Percentiles rank a stretch among this genome's conserved stretches.
Evolutionary conservation across 2,797 vertebrate genomes (phyloP).

Genomic region (Alauda arvensis): DNA sequence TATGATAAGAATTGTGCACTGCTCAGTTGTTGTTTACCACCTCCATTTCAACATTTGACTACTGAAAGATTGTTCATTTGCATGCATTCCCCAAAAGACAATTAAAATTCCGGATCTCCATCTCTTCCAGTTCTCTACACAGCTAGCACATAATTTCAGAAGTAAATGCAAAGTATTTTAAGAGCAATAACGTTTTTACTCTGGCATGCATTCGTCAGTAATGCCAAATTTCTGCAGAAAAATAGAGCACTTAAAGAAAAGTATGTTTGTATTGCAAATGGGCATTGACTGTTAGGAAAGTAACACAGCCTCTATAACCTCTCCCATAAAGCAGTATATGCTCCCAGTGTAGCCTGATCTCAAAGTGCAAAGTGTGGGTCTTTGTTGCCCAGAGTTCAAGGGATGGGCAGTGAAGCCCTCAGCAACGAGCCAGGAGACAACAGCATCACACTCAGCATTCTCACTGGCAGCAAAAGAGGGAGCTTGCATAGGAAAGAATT

Average conservation of each 20-base stretch:
- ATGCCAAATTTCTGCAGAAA: not conserved
- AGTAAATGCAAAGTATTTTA: not conserved
- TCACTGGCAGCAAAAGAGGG: not conserved
- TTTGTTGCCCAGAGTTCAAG: not conserved
- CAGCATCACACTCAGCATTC: not conserved
- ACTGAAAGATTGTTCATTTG: not conserved
- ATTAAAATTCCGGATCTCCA: not conserved
- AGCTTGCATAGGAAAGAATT: not conserved
- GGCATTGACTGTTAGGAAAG: not conserved
- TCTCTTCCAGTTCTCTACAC: not conserved
- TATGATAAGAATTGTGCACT: not conserved
- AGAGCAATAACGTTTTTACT: not conserved
- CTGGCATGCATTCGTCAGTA: not conserved
- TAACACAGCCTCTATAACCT: not conserved
- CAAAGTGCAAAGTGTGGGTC: not conserved
- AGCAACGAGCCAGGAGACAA: not conserved
- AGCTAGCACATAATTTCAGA: not conserved
- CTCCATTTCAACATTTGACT: not conserved
- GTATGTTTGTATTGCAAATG: not conserved
- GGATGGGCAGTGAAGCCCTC: not conserved
- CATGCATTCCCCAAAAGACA: not conserved
- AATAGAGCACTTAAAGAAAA: not conserved
- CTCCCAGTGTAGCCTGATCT: not conserved
- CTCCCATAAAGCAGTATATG: not conserved
- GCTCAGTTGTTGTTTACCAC: not conserved